Evolutionary conservation across 2,113 vertebrate genomes (phyloP).

Genomic region (Spilogale gracilis): DNA sequence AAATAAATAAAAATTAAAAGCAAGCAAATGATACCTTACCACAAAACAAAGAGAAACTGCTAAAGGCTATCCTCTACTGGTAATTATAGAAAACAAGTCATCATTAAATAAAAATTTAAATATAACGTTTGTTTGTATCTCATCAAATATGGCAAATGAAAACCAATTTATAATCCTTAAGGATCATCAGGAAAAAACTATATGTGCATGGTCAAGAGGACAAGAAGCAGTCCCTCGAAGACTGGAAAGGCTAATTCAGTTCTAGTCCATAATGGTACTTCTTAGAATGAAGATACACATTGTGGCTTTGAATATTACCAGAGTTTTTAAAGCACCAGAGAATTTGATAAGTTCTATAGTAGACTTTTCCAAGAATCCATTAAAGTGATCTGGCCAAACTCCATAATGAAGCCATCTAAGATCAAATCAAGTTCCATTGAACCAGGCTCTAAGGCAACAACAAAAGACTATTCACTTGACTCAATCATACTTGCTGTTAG

Average conservation of each 20-base stretch:
- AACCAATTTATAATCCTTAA: not conserved
- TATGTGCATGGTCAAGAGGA: not conserved
- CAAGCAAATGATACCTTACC: slow-evolving; percentile 34
- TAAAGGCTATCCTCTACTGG: slow-evolving; percentile 47
- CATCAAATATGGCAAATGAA: slow-evolving; percentile 50
- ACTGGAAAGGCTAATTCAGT: not conserved
- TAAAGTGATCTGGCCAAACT: not conserved
- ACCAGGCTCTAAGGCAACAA: not conserved
- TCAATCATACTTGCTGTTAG: slow-evolving; percentile 29
- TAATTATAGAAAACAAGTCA: not conserved
- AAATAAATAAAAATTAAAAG: slow-evolving; percentile 47
- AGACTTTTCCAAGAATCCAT: slow-evolving; percentile 43
- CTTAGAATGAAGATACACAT: not conserved
- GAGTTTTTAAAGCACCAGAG: slow-evolving; percentile 27
- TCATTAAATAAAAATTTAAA: slow-evolving; percentile 39
- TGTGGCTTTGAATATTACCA: not conserved
- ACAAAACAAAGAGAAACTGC: slow-evolving; percentile 80
- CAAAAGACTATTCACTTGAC: slow-evolving; percentile 33
- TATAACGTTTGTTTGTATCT: not conserved
- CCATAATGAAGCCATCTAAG: slow-evolving; percentile 7
- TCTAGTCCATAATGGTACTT: not conserved
- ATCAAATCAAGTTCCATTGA: slow-evolving; percentile 44
- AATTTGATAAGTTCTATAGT: not conserved
- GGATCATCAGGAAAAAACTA: not conserved
- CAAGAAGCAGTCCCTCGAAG: not conserved